Evolutionary conservation across 2,113 vertebrate genomes (phyloP), one percentile per base, ranked within the genome.

Genomic region (Micromys minutus): DNA sequence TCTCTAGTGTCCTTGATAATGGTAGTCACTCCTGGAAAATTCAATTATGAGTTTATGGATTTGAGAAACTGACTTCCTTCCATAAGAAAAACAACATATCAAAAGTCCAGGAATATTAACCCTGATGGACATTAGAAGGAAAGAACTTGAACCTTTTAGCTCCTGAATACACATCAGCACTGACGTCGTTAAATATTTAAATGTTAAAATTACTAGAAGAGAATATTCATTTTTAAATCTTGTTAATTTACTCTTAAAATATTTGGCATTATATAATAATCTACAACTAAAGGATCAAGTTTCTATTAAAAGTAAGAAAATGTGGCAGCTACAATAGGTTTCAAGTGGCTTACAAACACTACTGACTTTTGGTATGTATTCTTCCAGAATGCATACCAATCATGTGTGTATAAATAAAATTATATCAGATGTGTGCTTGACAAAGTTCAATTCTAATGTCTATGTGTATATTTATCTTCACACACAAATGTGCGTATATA

Each of bases 191-290:
- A 72, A 63, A 76, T 85, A 71, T 86, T 80, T 90, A 86, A 95
- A 90, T 84, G 19, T 90, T 92, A 94, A 92, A 94, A 91, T 74
- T 93, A 12, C 45, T 65, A 79, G 11, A 34, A 87, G 22, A 88
- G 87, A 12, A 22, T 39, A 11, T 83, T 29, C 22, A 39, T 22
- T 59, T 74, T 63, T 63, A 50, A 84, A 93, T 39, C 63, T 63
- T 81, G n/a, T 42, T 93, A 84, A 88, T 57, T 74, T 86, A 77
- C n/a, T 42, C 81, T n/a, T 26, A 6, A 84, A 75, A 57, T 31
- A 74, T 12, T 65, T 92, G 69, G 15, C 45, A 52, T 34, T 93
- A 45, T 86, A 50, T 36, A 72, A 72, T 63, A 88, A 50, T 52
- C 11, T 59, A 34, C 59, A 19, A 8, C 72, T 39, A 87, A n/a